Evolutionary conservation across 2,113 vertebrate genomes (phyloP), one percentile per base, ranked within the genome.

Genomic region (Centropristis striata): DNA sequence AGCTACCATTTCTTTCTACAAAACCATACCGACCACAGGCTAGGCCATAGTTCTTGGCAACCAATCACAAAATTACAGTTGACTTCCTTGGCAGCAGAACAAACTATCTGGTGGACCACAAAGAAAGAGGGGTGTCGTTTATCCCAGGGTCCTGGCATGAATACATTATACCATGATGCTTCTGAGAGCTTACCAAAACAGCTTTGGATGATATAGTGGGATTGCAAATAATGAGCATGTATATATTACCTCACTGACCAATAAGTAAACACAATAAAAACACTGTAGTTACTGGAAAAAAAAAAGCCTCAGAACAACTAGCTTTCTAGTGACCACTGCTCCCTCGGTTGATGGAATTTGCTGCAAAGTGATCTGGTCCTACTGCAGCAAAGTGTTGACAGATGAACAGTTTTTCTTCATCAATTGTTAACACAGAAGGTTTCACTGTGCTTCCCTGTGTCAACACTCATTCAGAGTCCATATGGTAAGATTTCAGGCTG

Each of bases 11-110:
- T 80, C 80, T 93, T 57, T 86, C 67, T 74, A 91, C 75, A 86
- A 85, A 90, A 78, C 67, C 87, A 57, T 74, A 88, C 74, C 81
- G 84, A 93, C 89, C 92, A 87, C 90, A 93, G 78, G 63, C 86
- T 61, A 83, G 83, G 86, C 84, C 81, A 83, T 82, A 75, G 80
- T 57, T 88, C 81, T 88, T 94, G 91, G 93, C 90, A 90, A 92
- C 90, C 87, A 90, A 81, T 89, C 79, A 81, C 86, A 88, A 89
- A 88, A 94, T 93, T 91, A 91, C 88, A 87, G 88, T 80, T 86
- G 90, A 93, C 91, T 90, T 91, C 88, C 86, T 93, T 93, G 93
- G 92, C 89, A 84, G 74, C 71, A 73, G 80, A 92, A 90, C 73
- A 91, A 80, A 89, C 79, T 85, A 83, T 88, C 86, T 75, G 67